phyloP scores from a whole-genome alignment of 1,140 invertebrate species.

The Aphelenchoides avenae region DNA sequence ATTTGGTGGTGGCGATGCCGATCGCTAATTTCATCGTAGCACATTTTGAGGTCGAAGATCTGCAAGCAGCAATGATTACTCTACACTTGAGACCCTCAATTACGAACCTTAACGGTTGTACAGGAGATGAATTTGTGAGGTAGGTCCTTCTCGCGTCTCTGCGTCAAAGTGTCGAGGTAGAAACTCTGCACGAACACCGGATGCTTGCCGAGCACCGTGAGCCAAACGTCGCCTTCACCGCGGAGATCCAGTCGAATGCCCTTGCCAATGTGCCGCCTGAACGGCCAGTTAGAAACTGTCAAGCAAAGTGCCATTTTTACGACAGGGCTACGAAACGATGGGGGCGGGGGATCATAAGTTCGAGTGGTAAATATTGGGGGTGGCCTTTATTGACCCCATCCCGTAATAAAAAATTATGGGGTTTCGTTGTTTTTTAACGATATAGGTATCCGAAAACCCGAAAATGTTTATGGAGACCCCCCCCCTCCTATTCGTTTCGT shows the following conservation, averaged over 20 bases:
- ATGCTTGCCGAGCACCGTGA: conserved; percentile 19
- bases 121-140: conserved; percentile 34
- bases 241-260: conserved; percentile 35
- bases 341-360: too few species aligned
- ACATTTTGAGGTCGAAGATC: conserved; percentile 36
- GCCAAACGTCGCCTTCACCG: conserved; percentile 40
- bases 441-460: too few species aligned
- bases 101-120: conserved; percentile 30
- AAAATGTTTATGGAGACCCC: too few species aligned
- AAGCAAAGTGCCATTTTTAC: neutral
- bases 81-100: neutral
- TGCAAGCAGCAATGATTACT: neutral
- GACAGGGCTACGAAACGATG: too few species aligned
- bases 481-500: too few species aligned
- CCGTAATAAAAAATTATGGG: too few species aligned
- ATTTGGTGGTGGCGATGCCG: too few species aligned
- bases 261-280: conserved; percentile 20
- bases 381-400: too few species aligned
- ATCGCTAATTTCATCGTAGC: conserved; percentile 21
- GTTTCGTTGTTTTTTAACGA: too few species aligned
- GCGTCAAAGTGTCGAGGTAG: conserved; percentile 34
- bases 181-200: conserved; percentile 34
- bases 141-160: conserved; percentile 22
- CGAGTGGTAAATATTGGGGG: too few species aligned
- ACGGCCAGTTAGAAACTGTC: neutral